phyloP scores from a whole-genome alignment of 2,888 invertebrate genomes.

The Epinotia brunnichana region DNA sequence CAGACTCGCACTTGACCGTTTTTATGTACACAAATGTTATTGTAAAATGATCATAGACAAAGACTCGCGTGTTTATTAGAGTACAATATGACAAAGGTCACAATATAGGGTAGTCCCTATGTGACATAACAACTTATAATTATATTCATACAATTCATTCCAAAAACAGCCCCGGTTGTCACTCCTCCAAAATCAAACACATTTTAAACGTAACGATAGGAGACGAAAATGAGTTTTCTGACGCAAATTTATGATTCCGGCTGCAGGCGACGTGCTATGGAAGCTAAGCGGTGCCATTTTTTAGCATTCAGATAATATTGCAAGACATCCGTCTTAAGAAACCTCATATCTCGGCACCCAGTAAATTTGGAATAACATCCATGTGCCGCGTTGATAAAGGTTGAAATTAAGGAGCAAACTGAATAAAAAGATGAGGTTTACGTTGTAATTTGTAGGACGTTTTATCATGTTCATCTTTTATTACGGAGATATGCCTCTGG shows the following conservation, averaged over 20 bases:
- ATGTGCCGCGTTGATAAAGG: not conserved
- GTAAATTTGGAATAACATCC: not conserved
- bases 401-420: constrained; percentile 2
- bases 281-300: constrained; percentile 38
- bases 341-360: constrained; percentile 11
- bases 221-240: constrained; percentile 42
- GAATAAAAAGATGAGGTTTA: not conserved
- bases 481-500: constrained; percentile 33
- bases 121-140: not conserved
- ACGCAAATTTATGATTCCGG: constrained; percentile 39
- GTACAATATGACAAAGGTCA: not conserved
- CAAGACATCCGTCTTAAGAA: constrained; percentile 25
- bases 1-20: too few species aligned
- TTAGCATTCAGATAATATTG: constrained; percentile 42
- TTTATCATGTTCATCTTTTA: constrained; percentile 41
- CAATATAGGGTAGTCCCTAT: not conserved
- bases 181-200: constrained; percentile 29
- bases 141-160: not conserved
- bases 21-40: too few species aligned
- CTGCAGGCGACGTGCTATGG: constrained; percentile 41
- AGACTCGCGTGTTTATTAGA: not conserved
- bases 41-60: too few species aligned
- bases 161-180: not conserved
- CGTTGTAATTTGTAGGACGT: constrained; percentile 20
- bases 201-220: constrained; percentile 32